Conservation (phyloP, 2,113 vertebrate genomes). For the Taurulus bubalis region DNA sequence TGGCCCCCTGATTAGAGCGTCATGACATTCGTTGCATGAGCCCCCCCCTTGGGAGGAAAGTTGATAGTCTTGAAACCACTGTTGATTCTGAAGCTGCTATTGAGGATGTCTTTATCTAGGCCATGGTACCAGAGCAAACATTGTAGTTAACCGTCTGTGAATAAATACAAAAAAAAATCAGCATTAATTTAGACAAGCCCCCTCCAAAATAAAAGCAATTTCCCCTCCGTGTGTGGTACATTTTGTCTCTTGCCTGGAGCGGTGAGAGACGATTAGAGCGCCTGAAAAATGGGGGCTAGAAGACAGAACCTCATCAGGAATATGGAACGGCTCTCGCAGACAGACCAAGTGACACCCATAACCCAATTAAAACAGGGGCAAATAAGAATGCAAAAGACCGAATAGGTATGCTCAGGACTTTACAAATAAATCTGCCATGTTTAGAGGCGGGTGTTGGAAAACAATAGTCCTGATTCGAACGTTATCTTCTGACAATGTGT, state of each 20-base stretch:
- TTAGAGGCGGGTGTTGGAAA: slow-evolving; percentile 10
- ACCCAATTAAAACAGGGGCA: slow-evolving; percentile 66
- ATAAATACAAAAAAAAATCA: slow-evolving; percentile 44
- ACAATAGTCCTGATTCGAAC: slow-evolving; percentile 1
- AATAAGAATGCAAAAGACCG: slow-evolving; percentile 37
- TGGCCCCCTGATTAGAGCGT: neutral
- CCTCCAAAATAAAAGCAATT: slow-evolving; percentile 69
- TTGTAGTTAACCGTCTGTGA: slow-evolving; percentile 44
- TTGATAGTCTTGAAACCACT: neutral
- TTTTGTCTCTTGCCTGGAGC: slow-evolving; percentile 76
- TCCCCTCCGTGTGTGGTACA: slow-evolving; percentile 59
- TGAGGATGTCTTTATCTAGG: slow-evolving; percentile 55
- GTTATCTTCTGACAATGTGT: neutral
- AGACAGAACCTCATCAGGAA: slow-evolving; percentile 67
- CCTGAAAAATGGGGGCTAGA: slow-evolving; percentile 71
- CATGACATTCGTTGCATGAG: neutral
- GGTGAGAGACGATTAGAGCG: slow-evolving; percentile 69
- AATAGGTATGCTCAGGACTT: neutral
- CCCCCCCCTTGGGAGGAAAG: neutral
- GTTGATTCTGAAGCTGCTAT: neutral
- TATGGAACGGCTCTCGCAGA: slow-evolving; percentile 62
- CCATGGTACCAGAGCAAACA: slow-evolving; percentile 56
- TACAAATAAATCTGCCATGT: slow-evolving; percentile 11
- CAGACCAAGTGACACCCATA: slow-evolving; percentile 52
- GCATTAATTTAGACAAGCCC: slow-evolving; percentile 57